Base-by-base conservation (phyloP, 1,140 invertebrate species). In the Drosophila serrata region DNA sequence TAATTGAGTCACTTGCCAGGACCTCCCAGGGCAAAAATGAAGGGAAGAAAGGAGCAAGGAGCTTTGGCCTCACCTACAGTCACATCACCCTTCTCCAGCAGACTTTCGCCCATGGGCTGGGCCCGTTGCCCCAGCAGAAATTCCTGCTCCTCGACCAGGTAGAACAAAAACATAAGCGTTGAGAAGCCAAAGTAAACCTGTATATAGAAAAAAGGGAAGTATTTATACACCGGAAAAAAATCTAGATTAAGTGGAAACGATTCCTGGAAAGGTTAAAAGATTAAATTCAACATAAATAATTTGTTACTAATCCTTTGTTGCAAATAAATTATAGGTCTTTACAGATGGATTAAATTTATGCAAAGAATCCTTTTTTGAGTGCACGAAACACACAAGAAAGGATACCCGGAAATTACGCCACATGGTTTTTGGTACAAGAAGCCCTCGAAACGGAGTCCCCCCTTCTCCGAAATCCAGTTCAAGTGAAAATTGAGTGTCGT, bases 131-230 rank as follows among this genome's bases (percentile, higher is more conserved):
- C 90, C 19, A 91, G 51, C 40, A 91, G 51, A 63, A 88, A 91
- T 13, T 82, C 90, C 75, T 91, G 76, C 51, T 91, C 90, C 75
- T 91, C 85, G 43, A 49, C 49, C 22, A 91, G 37, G 58, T 91
- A 90, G 33, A 84, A 80, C 55, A 87, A 60, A 64, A 91, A 76
- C 75, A 91, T 85, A 31, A 91, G 62, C 29, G 81, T 90, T 11
- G 88, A 91, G 59, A 91, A 67, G 48, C 90, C 84, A 80, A 91
- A 91, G 72, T 91, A 91, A 48, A 82, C 57, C 88, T 91, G 61
- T 9, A 56, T 53, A 24, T 46, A 49, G n/a, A n/a, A 51, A 22
- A 58, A 63, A 61, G 51, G 29, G 17, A 51, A 27, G 22, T 24
- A 31, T 9, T 19, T 12, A 0, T 60, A 24, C 55, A 60, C 17